A percentile compares a stretch with the other conserved stretches of the same genome.
Evolutionary conservation across 2,797 vertebrate species (phyloP).

Genomic region (Crypturellus tataupa): DNA sequence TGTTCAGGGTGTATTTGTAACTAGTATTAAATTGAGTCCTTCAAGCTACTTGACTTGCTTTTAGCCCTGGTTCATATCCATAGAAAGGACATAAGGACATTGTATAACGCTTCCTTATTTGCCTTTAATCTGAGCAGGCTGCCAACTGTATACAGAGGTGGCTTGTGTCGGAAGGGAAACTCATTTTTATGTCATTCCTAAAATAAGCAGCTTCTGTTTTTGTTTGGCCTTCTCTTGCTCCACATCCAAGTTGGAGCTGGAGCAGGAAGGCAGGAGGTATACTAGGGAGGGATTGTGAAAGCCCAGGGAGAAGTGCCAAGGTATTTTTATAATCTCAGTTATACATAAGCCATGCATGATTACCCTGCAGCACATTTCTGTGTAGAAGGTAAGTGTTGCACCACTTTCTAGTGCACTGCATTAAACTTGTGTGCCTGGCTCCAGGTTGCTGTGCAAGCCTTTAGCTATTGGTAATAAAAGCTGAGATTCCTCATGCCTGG

Average conservation of each 20-base stretch:
- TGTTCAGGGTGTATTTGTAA: background rate
- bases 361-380: background rate
- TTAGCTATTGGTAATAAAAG: background rate
- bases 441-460: background rate
- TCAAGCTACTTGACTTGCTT: background rate
- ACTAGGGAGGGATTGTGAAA: background rate
- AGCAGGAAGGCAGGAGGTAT: background rate
- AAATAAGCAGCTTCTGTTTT: background rate
- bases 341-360: background rate
- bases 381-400: background rate
- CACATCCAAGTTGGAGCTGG: background rate
- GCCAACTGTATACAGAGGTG: slow-evolving; percentile 36
- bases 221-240: background rate
- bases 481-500: background rate
- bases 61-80: background rate
- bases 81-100: background rate
- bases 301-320: background rate
- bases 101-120: background rate
- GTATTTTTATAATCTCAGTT: background rate
- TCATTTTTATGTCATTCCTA: background rate
- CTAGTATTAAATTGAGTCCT: background rate
- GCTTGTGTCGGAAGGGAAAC: slow-evolving; percentile 19
- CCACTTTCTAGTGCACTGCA: background rate
- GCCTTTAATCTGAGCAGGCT: background rate
- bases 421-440: background rate